Evolutionary conservation across 2,113 vertebrate species (phyloP).

Genomic region (Herpetotheres cachinnans): DNA sequence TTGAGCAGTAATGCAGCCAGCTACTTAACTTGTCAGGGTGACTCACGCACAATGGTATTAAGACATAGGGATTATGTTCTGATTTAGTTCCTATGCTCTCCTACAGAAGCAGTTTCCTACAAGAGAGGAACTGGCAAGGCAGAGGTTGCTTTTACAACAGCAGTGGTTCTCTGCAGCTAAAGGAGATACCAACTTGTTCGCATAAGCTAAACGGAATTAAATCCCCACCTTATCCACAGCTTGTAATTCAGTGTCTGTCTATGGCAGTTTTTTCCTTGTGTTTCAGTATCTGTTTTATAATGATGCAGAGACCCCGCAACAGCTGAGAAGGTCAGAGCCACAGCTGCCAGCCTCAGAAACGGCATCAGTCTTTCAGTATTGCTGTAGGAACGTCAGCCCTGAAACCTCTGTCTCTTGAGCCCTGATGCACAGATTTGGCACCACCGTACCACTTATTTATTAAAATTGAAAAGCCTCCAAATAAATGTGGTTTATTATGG

Average conservation of each 20-base stretch:
- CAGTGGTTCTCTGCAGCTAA: not conserved
- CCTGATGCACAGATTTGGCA: not conserved
- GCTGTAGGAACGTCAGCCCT: not conserved
- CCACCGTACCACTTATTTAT: conserved; percentile 1
- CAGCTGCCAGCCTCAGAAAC: not conserved
- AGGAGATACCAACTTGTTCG: not conserved
- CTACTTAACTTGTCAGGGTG: conserved; percentile 6
- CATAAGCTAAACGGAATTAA: not conserved
- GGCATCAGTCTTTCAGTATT: not conserved
- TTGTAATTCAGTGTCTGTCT: not conserved
- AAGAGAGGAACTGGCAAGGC: not conserved
- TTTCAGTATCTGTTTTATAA: not conserved
- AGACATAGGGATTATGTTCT: not conserved
- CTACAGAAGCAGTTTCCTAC: not conserved
- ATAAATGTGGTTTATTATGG: not conserved
- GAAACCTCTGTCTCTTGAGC: not conserved
- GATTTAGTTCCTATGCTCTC: not conserved
- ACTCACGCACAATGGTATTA: not conserved
- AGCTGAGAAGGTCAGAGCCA: not conserved
- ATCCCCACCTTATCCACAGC: not conserved
- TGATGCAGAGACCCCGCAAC: not conserved
- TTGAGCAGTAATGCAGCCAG: not conserved
- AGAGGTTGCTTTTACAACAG: not conserved
- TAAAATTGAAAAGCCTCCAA: not conserved
- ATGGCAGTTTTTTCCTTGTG: not conserved